Conservation (phyloP, 2,113 vertebrate species). For the Chaetops frenatus region DNA sequence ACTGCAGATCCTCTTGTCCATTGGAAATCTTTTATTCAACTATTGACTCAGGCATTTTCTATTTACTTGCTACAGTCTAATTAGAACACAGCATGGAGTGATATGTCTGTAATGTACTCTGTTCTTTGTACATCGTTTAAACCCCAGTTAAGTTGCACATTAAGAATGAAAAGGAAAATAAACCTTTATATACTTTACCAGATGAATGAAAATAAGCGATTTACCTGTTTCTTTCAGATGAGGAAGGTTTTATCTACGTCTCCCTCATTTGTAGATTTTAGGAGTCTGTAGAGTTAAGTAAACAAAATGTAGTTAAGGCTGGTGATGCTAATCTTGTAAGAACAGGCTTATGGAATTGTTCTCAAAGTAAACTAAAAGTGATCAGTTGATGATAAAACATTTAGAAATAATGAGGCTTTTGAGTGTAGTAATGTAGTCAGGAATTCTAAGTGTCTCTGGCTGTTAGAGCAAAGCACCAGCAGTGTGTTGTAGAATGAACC, state of each 20-base stretch:
- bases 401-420: conserved; percentile 37
- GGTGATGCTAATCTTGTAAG: background rate
- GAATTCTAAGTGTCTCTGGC: background rate
- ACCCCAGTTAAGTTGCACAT: background rate
- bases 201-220: background rate
- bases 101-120: background rate
- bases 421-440: background rate
- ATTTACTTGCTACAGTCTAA: background rate
- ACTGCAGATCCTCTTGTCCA: background rate
- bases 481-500: background rate
- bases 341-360: background rate
- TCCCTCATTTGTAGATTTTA: background rate
- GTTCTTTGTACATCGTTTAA: background rate
- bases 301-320: background rate
- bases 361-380: background rate
- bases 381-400: conserved; percentile 9
- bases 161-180: background rate
- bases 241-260: background rate
- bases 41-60: background rate
- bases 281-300: background rate
- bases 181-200: background rate
- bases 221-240: background rate
- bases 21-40: background rate
- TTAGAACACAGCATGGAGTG: background rate
- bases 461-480: background rate